Base-by-base conservation (phyloP, 1,140 invertebrate species). In the Telenomus remus region DNA sequence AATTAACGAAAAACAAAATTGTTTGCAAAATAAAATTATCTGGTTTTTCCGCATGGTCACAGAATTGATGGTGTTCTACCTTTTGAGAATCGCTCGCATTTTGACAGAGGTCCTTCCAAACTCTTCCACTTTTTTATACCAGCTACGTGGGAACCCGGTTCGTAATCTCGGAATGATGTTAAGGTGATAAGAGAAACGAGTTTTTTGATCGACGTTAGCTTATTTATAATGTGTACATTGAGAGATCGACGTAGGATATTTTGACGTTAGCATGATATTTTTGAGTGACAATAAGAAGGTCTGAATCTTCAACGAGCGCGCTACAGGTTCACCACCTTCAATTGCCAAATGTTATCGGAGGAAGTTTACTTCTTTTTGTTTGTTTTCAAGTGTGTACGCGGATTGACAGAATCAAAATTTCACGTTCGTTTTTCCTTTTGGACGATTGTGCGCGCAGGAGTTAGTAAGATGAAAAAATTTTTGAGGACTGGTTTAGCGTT, bases 301-400 rank as follows among this genome's bases (percentile, higher is more conserved):
- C 19, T 57, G 63, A 74, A 68, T 65, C 11, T 2, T 61, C 44
- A 68, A 68, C 51, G 55, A 60, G 55, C 61, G 70, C 44, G 60
- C 44, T 56, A 66, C 48, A 57, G n/a, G 46, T 77, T 79, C 71
- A 81, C 80, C 84, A 82, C 82, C 82, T 84, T 81, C 79, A 61
- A 84, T 84, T 85, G 83, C 84, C 83, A 84, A 84, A 84, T 80
- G 75, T 66, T 57, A 82, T 79, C 59, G 53, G 34, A 71, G 49
- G 35, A 75, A 48, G 56, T 69, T 59, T 11, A 39, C 3, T 11
- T 39, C 8, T 39, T 39, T 39, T 39, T 39, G 37, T 39, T 65
- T 39, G n/a, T 54, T 48, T 46, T 60, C 66, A 73, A 73, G 63
- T 73, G 66, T 73, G n/a, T 73, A 74, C 50, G 56, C 55, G 51